Evolutionary conservation across 2,888 invertebrate genomes (phyloP), one percentile per base, ranked within the genome.

Genomic region (Ectropis crepuscularia): DNA sequence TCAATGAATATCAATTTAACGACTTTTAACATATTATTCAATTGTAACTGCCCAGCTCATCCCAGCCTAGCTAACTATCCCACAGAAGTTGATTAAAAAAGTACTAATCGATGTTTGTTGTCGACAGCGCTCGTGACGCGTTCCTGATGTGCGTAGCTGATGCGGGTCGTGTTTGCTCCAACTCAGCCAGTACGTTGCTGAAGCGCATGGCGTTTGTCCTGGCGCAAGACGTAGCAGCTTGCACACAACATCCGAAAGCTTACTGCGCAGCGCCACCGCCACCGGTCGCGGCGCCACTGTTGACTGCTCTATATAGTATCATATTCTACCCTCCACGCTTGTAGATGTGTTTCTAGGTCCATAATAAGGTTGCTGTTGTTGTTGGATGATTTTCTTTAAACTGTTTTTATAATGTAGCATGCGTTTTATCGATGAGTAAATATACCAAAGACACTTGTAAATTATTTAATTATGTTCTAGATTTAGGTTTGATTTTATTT

Each of bases 141-240:
- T 92, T 89, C 71, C 74, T 91, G 61, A 72, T 80, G 54, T 92
- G 91, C 74, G 90, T 91, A 46, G 75, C 82, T 4, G 75, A 86
- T 53, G 88, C 86, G 0, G 88, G 89, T 0, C 82, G 87, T 5
- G 73, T 81, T 2, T 92, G 92, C 65, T 85, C 90, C 0, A 70
- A 63, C 37, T 55, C 78, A 0, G 91, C 89, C 0, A 79, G 86
- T 59, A 78, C 75, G 0, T 73, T 92, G 67, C 83, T 92, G 16
- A 80, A 84, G 62, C 85, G 88, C 36, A 88, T 92, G 84, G 90
- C 92, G 1, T 89, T 89, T 86, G 87, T 92, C 9, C 80, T 92
- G 7, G 88, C 92, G 0, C 90, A 90, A 59, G 90, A 92, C 65
- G 86, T 91, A 4, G 91, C 88, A 0, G 84, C 87, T 0, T 92